Evolutionary conservation across 2,797 vertebrate genomes (phyloP).

Genomic region (Xiphorhynchus erythropygius): DNA sequence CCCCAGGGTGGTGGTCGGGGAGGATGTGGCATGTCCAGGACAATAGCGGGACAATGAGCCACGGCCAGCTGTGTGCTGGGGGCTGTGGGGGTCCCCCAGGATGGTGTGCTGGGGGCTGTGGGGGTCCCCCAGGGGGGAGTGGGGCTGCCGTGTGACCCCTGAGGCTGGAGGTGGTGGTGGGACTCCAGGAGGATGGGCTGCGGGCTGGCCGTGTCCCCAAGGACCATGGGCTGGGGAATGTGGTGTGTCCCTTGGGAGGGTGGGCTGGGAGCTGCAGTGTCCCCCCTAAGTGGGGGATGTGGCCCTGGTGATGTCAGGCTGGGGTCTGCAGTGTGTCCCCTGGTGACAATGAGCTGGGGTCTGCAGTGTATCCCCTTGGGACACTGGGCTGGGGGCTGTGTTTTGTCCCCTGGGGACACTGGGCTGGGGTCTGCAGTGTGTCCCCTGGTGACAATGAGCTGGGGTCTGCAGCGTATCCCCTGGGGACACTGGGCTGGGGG

Average conservation of each 20-base stretch:
- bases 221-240: neutral
- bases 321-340: neutral
- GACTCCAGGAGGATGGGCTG: neutral
- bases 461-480: rapidly evolving
- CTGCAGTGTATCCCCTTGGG: neutral
- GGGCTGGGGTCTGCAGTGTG: rapidly evolving
- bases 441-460: neutral
- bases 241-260: neutral
- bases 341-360: too few relatives aligned
- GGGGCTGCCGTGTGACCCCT: neutral
- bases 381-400: rapidly evolving
- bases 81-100: too few relatives aligned
- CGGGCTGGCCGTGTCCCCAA: rapidly evolving
- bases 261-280: neutral
- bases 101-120: too few relatives aligned
- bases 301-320: rapidly evolving
- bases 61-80: too few relatives aligned
- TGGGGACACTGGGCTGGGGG: neutral
- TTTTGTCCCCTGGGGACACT: neutral
- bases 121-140: too few relatives aligned
- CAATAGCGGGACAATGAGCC: too few relatives aligned
- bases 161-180: neutral
- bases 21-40: too few relatives aligned
- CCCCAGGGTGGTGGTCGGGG: neutral
- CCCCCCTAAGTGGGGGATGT: too few relatives aligned